Conservation (phyloP, 2,888 invertebrate genomes). For the Rhabditoides inermis region DNA sequence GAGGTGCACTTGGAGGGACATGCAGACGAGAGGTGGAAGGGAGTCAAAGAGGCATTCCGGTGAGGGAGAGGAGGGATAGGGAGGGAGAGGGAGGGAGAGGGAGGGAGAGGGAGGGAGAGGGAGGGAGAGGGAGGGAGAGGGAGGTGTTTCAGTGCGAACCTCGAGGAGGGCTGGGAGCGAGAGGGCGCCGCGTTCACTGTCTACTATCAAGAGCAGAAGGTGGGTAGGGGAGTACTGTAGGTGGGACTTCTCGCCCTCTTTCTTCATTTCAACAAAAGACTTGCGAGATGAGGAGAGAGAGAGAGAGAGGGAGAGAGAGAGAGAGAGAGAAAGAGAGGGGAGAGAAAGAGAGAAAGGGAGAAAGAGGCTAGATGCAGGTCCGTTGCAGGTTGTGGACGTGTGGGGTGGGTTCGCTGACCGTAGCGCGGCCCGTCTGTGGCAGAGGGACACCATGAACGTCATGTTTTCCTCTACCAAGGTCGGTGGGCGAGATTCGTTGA, state of each 20-base stretch:
- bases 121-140: constrained; percentile 1
- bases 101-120: background rate
- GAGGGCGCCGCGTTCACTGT: constrained; percentile 52
- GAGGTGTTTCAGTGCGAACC: constrained; percentile 30
- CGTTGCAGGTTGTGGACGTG: constrained; percentile 52
- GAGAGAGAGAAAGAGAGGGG: no score
- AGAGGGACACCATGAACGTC: constrained; percentile 34
- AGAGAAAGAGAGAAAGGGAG: no score
- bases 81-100: background rate
- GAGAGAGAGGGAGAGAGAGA: no score
- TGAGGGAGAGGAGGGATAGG: background rate
- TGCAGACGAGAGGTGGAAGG: background rate
- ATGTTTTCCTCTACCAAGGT: constrained; percentile 37
- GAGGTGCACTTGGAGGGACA: background rate
- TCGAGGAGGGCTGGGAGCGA: constrained; percentile 47
- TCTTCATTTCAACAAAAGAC: no score
- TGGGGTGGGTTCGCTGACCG: constrained; percentile 55
- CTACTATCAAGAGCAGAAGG: constrained; percentile 42
- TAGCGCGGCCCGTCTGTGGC: constrained; percentile 30
- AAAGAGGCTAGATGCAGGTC: background rate
- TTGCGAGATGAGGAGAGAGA: no score
- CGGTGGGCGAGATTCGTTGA: no score
- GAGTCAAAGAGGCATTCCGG: background rate
- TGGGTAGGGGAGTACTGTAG: background rate
- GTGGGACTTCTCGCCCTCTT: no score